Base-by-base conservation (phyloP, 2,113 vertebrate species). In the Pseudolaguvia tuberculata region DNA sequence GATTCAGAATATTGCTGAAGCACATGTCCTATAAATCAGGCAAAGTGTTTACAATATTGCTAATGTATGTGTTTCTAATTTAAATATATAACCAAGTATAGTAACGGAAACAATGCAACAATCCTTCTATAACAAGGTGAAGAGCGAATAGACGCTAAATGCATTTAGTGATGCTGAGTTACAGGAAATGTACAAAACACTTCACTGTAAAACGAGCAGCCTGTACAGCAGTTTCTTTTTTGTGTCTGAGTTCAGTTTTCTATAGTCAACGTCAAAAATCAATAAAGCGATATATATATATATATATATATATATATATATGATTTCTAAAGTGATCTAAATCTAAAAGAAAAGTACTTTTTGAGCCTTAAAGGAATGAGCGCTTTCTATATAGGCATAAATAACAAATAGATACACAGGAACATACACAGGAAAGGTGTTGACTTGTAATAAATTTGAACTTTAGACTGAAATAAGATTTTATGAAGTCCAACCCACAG, bases 51-150 rank as follows among this genome's bases (percentile, higher is more conserved):
- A 50, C 63, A 29, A 29, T 50, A 45, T 67, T 50, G 45, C 15
- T 50, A 67, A 67, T 50, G 63, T 47, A 66, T 20, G 45, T 67
- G 63, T 67, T 23, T 67, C 8, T 27, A 67, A 66, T 50, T 67
- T 67, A 29, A 67, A 29, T 23, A 67, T 50, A 25, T 66, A 50
- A 67, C 47, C 47, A 11, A 67, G 63, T 7, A 29, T 45, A 29
- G 1, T 4, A 17, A 66, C 18, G 31, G 59, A 61, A 62, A 20
- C 50, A 52, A 52, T 51, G n/a, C 62, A 51, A 51, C 35, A 63
- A 23, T 35, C 27, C 48, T 72, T 72, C 42, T 72, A 17, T 27
- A 47, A 13, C 17, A 35, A 14, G 25, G 70, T 72, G 39, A 59
- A 72, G 45, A 10, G 70, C 18, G 42, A 48, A 72, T 31, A 72